A percentile compares a stretch with the other conserved stretches of the same genome.
Evolutionary conservation across 37 sponge, comb jelly and placozoan species (phyloP).

Genomic region (Mnemiopsis leidyi): DNA sequence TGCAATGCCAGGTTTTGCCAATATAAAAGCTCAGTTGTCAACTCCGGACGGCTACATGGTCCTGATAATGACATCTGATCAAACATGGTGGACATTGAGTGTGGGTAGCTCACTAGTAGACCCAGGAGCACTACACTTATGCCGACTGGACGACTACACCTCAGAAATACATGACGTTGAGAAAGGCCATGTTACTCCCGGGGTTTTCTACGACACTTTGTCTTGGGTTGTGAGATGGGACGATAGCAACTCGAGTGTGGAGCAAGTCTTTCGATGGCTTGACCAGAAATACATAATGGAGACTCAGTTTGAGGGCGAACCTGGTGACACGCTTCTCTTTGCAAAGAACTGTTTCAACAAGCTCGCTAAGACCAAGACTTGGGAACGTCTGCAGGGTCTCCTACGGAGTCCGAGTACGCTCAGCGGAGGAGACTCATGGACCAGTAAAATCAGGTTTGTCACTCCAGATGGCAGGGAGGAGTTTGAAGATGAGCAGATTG

Average conservation of each 20-base stretch:
- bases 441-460: neutral
- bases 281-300: neutral
- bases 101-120: neutral
- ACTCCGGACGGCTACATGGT: neutral
- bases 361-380: neutral
- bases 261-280: neutral
- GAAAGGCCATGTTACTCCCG: neutral
- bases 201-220: neutral
- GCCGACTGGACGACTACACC: neutral
- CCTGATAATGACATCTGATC: neutral
- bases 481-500: neutral
- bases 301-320: neutral
- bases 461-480: neutral
- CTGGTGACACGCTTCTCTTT: neutral
- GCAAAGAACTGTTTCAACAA: conserved; percentile 1
- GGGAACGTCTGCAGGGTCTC: neutral
- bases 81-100: neutral
- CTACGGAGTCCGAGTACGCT: neutral
- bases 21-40: neutral
- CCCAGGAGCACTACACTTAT: neutral
- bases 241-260: neutral
- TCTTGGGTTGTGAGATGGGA: neutral
- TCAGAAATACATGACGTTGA: neutral
- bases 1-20: neutral
- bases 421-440: neutral